A percentile compares a stretch with the other conserved stretches of the same genome.
These are phyloP conservation scores for Hylia prasina DNA, from an alignment of 2,113 vertebrate genomes.

Conservation along the genomic window DNA sequence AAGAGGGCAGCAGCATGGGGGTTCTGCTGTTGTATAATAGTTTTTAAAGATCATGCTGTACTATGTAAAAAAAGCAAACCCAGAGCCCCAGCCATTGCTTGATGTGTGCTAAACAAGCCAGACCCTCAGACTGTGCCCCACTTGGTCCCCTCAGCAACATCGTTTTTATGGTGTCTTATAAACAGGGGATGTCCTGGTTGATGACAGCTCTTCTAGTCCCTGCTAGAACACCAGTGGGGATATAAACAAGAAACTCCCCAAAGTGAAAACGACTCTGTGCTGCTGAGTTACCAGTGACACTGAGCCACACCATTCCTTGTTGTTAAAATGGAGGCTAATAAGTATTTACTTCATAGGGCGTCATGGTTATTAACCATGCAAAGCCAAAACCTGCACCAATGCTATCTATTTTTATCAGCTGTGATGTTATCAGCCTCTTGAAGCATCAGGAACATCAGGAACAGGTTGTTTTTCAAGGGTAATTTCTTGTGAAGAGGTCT, in stretches of 20 bases:
- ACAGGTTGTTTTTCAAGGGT: background rate
- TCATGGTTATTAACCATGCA: background rate
- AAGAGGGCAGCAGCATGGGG: background rate
- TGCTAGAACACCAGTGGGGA: background rate
- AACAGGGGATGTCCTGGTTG: background rate
- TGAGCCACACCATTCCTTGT: background rate
- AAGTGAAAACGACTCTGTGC: background rate
- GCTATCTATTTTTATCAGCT: background rate
- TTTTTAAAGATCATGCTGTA: background rate
- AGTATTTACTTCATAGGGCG: background rate
- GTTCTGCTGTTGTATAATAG: background rate
- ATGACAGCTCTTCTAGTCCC: background rate
- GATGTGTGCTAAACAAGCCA: background rate
- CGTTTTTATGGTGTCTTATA: rapidly evolving
- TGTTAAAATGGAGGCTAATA: background rate
- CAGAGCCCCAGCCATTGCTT: background rate
- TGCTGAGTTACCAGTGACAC: background rate
- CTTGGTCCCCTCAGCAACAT: background rate
- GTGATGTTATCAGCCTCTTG: background rate
- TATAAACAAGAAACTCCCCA: background rate
- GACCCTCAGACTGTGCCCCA: background rate
- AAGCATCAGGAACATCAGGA: background rate
- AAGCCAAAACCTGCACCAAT: background rate
- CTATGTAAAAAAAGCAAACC: background rate
- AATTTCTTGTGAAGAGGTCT: background rate